Evolutionary conservation across 2,888 invertebrate species (phyloP), one percentile per base, ranked within the genome.

Genomic region (Chironomus tentans): DNA sequence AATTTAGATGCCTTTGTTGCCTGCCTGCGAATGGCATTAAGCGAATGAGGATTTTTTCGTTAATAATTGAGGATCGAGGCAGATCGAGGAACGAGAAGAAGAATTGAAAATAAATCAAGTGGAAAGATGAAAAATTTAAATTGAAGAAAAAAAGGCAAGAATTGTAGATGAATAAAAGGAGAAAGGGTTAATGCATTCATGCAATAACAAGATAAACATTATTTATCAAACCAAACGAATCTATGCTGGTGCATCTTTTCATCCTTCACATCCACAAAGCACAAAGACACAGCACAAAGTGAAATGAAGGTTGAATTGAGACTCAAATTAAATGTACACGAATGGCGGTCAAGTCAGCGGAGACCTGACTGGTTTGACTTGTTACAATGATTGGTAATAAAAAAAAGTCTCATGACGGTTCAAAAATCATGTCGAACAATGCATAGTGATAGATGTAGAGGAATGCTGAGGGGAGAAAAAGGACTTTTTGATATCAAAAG

Each of bases 401-500:
- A 50, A 50, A 5, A 50, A 50, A 50, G 15, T 50, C 50, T 50
- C 50, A 50, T 50, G 50, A 48, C n/a, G 48, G 48, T n/a, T 48
- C 48, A n/a, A 48, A 48, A 48, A 48, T 70, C 48, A 47, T 48
- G 21, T 46, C n/a, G 18, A 18, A 18, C 69, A 48, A 71, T 21
- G 13, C 21, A 71, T n/a, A 12, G 21, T n/a, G n/a, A 38, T 2
- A 1, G 2, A 22, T 13, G 61, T 5, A 5, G 5, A 50, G 50
- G 50, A 50, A 50, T 50, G 50, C 15, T 50, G 50, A n/a, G 38
- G 38, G 38, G 50, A n/a, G 13, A 50, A 50, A 72, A 72, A 72
- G 72, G 72, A 72, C 72, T 72, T 72, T 38, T 72, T 72, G 72
- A 72, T 72, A 72, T 72, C 61, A 72, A 38, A n/a, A 56, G 68